Percentiles rank a stretch among this genome's conserved stretches.
Evolutionary conservation across 2,113 vertebrate species (phyloP).

Genomic region (Cepphus grylle): DNA sequence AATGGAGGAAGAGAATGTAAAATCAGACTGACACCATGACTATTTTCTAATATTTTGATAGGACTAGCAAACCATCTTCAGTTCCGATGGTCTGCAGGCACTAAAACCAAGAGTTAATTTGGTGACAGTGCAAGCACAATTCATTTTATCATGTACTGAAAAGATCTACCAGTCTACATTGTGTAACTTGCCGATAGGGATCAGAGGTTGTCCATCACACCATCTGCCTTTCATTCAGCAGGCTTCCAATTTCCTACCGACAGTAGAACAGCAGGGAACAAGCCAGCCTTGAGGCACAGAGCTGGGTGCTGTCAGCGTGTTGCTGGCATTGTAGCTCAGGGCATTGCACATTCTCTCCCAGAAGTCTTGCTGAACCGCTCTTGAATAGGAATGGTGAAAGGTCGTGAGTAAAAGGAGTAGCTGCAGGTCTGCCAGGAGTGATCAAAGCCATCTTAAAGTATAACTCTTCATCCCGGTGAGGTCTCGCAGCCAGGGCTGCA

Average conservation of each 20-base stretch:
- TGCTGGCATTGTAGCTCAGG: slow-evolving; percentile 6
- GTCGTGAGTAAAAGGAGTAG: not conserved
- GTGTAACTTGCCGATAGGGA: not conserved
- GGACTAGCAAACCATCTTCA: not conserved
- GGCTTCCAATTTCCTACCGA: slow-evolving; percentile 21
- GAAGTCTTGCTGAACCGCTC: slow-evolving; percentile 19
- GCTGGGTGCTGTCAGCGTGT: not conserved
- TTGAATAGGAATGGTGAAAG: slow-evolving; percentile 27
- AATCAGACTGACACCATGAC: not conserved
- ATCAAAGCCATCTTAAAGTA: not conserved
- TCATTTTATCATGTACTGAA: slow-evolving; percentile 16
- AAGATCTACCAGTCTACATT: not conserved
- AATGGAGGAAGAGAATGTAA: not conserved
- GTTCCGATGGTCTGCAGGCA: not conserved
- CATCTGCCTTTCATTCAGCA: slow-evolving; percentile 44
- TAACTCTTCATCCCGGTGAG: not conserved
- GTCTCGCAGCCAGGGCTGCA: not conserved
- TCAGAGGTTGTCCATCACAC: slow-evolving; percentile 48
- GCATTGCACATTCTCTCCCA: slow-evolving; percentile 7
- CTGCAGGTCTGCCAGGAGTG: not conserved
- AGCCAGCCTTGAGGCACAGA: not conserved
- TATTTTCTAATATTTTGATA: not conserved
- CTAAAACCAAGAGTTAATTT: not conserved
- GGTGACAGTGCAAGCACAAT: not conserved
- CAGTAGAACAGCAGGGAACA: slow-evolving; percentile 21